Percentiles rank a stretch among this genome's conserved stretches.
These are phyloP conservation scores for Yponomeuta malinellus DNA, from an alignment of 2,888 invertebrate genomes.

Conservation along the genomic window DNA sequence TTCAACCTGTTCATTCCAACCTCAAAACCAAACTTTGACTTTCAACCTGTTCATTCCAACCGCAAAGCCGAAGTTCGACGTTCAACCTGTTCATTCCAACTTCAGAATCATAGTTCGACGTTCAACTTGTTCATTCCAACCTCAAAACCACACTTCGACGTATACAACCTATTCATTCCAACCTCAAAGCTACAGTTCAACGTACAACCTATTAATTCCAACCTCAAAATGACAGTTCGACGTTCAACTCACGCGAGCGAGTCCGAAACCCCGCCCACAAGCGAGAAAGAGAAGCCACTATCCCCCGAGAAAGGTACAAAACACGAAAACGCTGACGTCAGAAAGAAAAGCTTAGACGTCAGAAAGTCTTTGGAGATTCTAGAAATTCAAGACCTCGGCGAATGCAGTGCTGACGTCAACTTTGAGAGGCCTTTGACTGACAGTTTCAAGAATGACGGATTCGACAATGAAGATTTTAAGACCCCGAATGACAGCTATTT, in stretches of 20 bases:
- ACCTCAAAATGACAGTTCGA: not conserved
- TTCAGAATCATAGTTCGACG: not conserved
- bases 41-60: no score
- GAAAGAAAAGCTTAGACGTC: slow-evolving; percentile 20
- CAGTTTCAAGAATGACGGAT: slow-evolving; percentile 20
- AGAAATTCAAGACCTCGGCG: slow-evolving; percentile 42
- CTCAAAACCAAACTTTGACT: not conserved
- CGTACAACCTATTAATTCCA: not conserved
- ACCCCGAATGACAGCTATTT: slow-evolving; percentile 56
- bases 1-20: not conserved
- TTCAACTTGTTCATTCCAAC: not conserved
- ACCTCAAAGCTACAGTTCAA: no score
- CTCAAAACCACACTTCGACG: no score
- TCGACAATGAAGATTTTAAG: slow-evolving; percentile 49
- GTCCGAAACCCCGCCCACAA: not conserved
- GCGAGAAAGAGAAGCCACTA: slow-evolving; percentile 1
- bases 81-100: not conserved
- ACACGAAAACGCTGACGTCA: not conserved
- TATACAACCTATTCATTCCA: no score
- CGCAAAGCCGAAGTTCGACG: not conserved
- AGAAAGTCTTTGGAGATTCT: slow-evolving; percentile 55
- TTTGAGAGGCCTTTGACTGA: slow-evolving; percentile 55
- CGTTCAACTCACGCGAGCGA: slow-evolving; percentile 4
- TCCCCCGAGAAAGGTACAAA: not conserved
- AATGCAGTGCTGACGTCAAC: slow-evolving; percentile 42